Evolutionary conservation across 2,888 invertebrate species (phyloP).

Genomic region (Oxyscelio sp.): DNA sequence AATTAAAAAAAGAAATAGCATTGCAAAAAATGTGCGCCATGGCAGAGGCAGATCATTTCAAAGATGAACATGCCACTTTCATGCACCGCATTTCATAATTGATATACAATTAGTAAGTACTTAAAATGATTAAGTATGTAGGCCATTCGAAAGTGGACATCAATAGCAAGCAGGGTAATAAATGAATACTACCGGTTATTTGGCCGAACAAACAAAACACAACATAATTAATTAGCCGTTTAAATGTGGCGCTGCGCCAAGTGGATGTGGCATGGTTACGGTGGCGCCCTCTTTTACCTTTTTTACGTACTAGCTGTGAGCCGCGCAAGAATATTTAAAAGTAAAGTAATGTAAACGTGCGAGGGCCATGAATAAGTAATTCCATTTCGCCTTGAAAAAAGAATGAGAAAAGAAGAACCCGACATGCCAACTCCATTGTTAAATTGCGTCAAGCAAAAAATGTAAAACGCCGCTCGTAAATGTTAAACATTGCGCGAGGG

Average conservation of each 20-base stretch:
- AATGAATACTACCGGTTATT: conserved; percentile 57
- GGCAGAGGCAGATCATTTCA: no score
- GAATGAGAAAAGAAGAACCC: background rate
- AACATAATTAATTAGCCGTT: conserved; percentile 67
- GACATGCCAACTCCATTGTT: conserved; percentile 14
- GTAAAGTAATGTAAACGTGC: conserved; percentile 47
- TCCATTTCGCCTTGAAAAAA: conserved; percentile 13
- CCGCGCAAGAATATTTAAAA: conserved; percentile 45
- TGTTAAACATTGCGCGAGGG: background rate
- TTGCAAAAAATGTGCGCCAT: no score
- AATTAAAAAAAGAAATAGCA: no score
- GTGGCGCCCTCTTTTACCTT: conserved; percentile 15
- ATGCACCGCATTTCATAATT: no score
- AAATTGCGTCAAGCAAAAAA: conserved; percentile 15
- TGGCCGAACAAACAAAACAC: conserved; percentile 61
- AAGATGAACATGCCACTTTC: no score
- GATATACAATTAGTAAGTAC: conserved; percentile 27
- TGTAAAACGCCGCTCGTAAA: background rate
- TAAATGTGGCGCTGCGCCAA: conserved; percentile 55
- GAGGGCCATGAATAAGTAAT: conserved; percentile 59
- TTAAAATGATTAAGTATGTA: conserved; percentile 43
- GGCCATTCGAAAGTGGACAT: conserved; percentile 50
- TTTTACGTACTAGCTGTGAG: conserved; percentile 2
- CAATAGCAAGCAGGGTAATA: conserved; percentile 46
- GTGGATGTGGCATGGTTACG: conserved; percentile 44